phyloP scores from a whole-genome alignment of 2,888 invertebrate species.

The Euphydryas editha region DNA sequence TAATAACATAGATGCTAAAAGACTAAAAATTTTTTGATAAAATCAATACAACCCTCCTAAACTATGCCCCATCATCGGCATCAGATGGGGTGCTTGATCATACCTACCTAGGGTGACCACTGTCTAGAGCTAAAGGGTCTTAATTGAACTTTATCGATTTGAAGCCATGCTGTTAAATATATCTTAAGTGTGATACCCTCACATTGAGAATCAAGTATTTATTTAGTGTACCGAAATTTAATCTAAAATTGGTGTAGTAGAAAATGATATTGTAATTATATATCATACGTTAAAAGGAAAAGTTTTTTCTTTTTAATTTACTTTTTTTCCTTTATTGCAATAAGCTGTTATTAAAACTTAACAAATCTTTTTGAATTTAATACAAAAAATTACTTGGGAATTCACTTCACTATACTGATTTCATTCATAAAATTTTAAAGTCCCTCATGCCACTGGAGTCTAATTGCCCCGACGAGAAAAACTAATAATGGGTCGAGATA shows the following conservation, averaged over 20 bases:
- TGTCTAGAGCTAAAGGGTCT: slow-evolving; percentile 38
- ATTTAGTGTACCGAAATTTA: slow-evolving; percentile 13
- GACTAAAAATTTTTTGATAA: slow-evolving; percentile 15
- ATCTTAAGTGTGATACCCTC: slow-evolving; percentile 1
- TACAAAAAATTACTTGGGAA: slow-evolving; percentile 16
- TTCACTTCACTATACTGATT: slow-evolving; percentile 20
- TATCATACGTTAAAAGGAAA: too few species aligned
- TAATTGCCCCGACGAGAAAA: slow-evolving; percentile 39
- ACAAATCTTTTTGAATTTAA: slow-evolving; percentile 9
- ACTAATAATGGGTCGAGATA: slow-evolving; percentile 40
- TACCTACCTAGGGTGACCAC: slow-evolving; percentile 40
- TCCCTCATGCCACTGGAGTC: slow-evolving; percentile 31
- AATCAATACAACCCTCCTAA: slow-evolving; percentile 38
- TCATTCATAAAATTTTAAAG: slow-evolving; percentile 29
- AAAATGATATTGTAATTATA: too few species aligned
- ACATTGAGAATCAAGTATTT: slow-evolving; percentile 15
- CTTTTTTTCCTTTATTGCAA: neutral
- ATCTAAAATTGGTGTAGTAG: neutral
- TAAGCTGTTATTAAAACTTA: neutral
- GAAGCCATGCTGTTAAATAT: slow-evolving; percentile 29
- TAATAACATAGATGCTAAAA: neutral
- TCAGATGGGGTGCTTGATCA: slow-evolving; percentile 34
- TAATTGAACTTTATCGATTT: slow-evolving; percentile 39
- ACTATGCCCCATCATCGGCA: slow-evolving; percentile 34
- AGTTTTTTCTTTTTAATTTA: neutral